phyloP scores from a whole-genome alignment of 1,140 invertebrate species.

The Homarus americanus region DNA sequence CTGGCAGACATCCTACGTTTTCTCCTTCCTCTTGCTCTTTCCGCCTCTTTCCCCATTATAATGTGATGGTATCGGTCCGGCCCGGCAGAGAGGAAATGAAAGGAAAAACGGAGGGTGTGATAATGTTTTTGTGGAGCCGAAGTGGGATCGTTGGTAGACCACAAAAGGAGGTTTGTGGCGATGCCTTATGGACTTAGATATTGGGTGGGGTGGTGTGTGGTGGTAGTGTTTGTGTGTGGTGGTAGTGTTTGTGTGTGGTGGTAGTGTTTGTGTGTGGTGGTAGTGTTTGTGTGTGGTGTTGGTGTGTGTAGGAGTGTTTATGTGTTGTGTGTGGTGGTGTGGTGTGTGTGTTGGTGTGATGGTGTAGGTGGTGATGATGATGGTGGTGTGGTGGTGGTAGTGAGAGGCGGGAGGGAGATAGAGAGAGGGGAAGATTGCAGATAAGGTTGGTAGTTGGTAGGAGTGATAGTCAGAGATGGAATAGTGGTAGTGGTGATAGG shows the following conservation, averaged over 20 bases:
- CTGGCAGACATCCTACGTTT: slow-evolving; percentile 64
- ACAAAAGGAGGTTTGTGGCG: slow-evolving; percentile 66
- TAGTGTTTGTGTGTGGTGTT: no score
- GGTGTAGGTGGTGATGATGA: no score
- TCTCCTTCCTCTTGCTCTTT: slow-evolving; percentile 69
- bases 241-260: background rate
- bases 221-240: background rate
- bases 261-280: background rate
- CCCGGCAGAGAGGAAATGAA: slow-evolving; percentile 66
- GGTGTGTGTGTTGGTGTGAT: no score
- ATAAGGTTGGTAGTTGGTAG: no score
- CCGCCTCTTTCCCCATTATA: slow-evolving; percentile 70
- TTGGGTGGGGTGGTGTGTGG: slow-evolving; percentile 28
- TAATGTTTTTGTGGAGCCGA: slow-evolving; percentile 69
- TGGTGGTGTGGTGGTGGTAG: background rate
- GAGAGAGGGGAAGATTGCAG: no score
- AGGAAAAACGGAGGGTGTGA: slow-evolving; percentile 60
- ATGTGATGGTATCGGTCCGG: slow-evolving; percentile 66
- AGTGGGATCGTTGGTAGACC: slow-evolving; percentile 62
- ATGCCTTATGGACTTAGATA: slow-evolving; percentile 68
- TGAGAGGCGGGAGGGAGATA: background rate
- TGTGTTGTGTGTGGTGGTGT: no score
- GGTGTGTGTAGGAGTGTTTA: no score
- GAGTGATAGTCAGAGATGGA: no score
- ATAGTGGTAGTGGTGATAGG: no score